Evolutionary conservation across 2,888 invertebrate genomes (phyloP).

Genomic region (Dasypogon diadema): DNA sequence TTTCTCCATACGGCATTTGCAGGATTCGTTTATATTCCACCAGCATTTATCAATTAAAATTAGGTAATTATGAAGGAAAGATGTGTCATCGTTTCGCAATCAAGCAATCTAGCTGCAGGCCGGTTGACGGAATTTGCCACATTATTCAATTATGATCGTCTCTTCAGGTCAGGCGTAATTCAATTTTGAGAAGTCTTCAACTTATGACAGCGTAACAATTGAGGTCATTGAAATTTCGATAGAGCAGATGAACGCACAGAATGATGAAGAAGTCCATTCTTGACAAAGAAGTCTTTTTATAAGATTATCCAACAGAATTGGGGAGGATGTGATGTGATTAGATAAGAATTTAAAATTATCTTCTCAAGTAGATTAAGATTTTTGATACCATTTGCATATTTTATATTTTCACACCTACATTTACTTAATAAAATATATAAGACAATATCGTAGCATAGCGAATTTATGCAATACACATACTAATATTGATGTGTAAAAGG

Average conservation of each 20-base stretch:
- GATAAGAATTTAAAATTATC: too few relatives aligned
- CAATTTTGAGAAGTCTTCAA: background rate
- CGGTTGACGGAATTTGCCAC: background rate
- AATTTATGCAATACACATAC: too few relatives aligned
- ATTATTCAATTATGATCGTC: background rate
- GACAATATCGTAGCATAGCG: too few relatives aligned
- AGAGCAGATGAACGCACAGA: background rate
- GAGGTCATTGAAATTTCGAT: constrained; percentile 7
- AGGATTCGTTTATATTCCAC: background rate
- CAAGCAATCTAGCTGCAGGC: background rate
- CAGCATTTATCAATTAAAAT: background rate
- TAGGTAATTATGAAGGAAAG: background rate
- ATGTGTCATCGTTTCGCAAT: background rate
- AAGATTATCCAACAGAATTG: too few relatives aligned
- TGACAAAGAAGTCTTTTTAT: background rate
- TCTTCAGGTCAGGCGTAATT: constrained; percentile 2
- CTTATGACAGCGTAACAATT: constrained; percentile 2
- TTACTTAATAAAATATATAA: too few relatives aligned
- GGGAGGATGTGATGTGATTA: too few relatives aligned
- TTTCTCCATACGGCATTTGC: background rate
- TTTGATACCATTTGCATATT: too few relatives aligned
- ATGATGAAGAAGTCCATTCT: background rate
- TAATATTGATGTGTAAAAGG: too few relatives aligned
- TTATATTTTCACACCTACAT: too few relatives aligned
- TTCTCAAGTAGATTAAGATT: too few relatives aligned